Percentiles rank a stretch among this genome's conserved stretches.
These are phyloP conservation scores for Sepioteuthis lessoniana DNA, from an alignment of 2,888 invertebrate genomes.

Conservation along the genomic window DNA sequence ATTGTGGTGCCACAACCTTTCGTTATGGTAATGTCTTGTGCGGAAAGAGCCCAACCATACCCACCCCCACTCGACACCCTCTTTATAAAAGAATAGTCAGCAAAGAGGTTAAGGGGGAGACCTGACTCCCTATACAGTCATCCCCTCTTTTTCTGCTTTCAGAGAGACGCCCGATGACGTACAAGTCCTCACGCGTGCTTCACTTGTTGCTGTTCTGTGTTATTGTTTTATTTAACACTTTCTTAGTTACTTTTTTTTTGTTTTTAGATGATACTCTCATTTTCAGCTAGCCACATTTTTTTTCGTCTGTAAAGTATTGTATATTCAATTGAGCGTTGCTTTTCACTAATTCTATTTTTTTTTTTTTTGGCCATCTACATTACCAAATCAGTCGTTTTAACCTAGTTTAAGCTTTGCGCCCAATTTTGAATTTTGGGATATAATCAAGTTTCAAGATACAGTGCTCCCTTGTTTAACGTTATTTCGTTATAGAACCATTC, in stretches of 20 bases:
- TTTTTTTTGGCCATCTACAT: not conserved
- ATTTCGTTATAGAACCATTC: too few relatives aligned
- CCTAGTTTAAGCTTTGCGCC: not conserved
- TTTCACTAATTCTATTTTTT: not conserved
- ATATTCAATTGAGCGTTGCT: not conserved
- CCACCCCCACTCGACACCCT: not conserved
- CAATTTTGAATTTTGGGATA: not conserved
- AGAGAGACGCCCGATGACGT: not conserved
- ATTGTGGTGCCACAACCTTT: conserved; percentile 2
- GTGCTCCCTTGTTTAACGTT: too few relatives aligned
- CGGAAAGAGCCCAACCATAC: not conserved
- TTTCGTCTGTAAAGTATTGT: not conserved
- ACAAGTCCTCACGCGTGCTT: not conserved
- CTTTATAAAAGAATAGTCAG: not conserved
- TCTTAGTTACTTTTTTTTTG: not conserved
- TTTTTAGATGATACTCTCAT: not conserved
- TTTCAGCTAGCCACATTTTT: not conserved
- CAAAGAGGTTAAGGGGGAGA: too few relatives aligned
- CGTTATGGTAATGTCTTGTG: conserved; percentile 33
- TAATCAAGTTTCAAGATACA: too few relatives aligned
- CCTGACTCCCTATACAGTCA: not conserved
- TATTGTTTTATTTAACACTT: not conserved
- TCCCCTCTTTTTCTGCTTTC: not conserved
- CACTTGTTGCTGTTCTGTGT: not conserved
- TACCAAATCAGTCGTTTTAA: not conserved